Conservation (phyloP, 2,797 vertebrate species). For the Pachyuromys duprasi region DNA sequence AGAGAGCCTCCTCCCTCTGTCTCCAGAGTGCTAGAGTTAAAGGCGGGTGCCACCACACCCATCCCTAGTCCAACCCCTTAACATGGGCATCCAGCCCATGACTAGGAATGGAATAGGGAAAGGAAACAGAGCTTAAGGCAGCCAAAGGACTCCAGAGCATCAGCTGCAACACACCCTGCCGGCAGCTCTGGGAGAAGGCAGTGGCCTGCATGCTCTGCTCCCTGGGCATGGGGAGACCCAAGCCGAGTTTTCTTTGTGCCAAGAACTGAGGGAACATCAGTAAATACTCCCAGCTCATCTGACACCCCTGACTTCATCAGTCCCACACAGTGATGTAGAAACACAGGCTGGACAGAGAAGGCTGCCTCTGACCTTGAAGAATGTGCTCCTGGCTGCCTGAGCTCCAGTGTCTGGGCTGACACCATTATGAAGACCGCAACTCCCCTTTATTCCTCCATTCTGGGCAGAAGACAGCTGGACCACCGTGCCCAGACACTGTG, state of each 20-base stretch:
- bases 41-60: neutral
- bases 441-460: neutral
- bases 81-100: neutral
- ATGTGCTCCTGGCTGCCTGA: accelerated
- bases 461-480: neutral
- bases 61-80: neutral
- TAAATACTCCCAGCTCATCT: neutral
- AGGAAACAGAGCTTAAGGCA: accelerated
- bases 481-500: accelerated
- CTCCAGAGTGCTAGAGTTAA: neutral
- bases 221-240: accelerated
- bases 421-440: neutral
- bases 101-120: neutral
- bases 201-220: accelerated
- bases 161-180: accelerated
- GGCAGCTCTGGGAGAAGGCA: accelerated
- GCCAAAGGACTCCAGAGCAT: neutral
- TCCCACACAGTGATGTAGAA: neutral
- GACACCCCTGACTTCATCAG: neutral
- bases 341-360: neutral
- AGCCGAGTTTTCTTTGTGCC: accelerated
- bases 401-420: neutral
- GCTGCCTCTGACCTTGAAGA: neutral
- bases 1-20: neutral
- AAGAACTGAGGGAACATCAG: neutral